Evolutionary conservation across 2,888 invertebrate species (phyloP).

Genomic region (Eulithis prunata): DNA sequence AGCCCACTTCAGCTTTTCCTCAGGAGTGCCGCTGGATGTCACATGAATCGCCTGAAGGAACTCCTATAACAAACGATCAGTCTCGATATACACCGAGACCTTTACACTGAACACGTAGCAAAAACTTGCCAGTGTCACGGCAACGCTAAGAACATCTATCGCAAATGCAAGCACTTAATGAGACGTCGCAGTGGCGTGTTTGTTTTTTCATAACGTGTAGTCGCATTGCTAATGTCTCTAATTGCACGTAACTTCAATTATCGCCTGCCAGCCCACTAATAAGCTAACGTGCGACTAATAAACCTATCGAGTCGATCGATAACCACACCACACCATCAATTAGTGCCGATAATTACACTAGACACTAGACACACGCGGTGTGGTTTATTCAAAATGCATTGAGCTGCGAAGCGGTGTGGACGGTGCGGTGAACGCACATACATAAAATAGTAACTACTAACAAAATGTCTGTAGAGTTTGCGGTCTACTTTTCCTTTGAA

Average conservation of each 20-base stretch:
- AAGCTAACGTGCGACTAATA: conserved; percentile 16
- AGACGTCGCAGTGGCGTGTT: conserved; percentile 20
- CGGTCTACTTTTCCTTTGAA: conserved; percentile 23
- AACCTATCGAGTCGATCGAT: conserved; percentile 12
- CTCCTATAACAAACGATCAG: conserved; percentile 88
- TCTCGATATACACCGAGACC: conserved; percentile 46
- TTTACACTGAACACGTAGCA: conserved; percentile 23
- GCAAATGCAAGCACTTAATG: conserved; percentile 17
- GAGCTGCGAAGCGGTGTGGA: conserved; percentile 9
- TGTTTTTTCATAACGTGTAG: conserved; percentile 6
- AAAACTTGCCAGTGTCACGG: conserved; percentile 15
- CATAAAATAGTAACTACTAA: conserved; percentile 22
- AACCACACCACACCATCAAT: conserved; percentile 11
- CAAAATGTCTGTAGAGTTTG: conserved; percentile 17
- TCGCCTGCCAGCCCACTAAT: conserved; percentile 11
- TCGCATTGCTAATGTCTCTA: conserved; percentile 25
- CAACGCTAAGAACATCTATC: conserved; percentile 12
- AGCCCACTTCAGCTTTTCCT: conserved; percentile 99
- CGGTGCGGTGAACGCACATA: conserved; percentile 13
- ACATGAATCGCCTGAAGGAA: conserved; percentile 99
- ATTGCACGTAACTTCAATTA: conserved; percentile 17
- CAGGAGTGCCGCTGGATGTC: conserved; percentile 98
- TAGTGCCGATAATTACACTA: conserved; percentile 12
- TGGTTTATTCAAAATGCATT: conserved; percentile 11
- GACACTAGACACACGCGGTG: conserved; percentile 6